phyloP scores from a whole-genome alignment of 2,113 vertebrate species.

The Triplophysa siluroides region DNA sequence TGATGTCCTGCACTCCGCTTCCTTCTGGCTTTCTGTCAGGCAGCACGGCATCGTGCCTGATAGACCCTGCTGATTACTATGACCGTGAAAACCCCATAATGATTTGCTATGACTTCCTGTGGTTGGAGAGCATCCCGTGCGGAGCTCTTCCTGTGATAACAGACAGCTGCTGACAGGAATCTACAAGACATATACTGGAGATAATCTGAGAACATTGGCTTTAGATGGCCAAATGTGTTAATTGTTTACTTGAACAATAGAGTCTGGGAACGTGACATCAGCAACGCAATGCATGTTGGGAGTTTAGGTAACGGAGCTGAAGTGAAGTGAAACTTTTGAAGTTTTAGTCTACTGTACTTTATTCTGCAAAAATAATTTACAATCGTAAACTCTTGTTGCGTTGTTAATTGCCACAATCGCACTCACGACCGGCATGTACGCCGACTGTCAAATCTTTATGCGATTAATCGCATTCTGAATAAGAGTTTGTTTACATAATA shows the following conservation, averaged over 20 bases:
- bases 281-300: no score
- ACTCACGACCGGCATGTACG: no score
- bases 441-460: no score
- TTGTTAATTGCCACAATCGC: no score
- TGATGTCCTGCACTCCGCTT: neutral
- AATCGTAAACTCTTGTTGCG: no score
- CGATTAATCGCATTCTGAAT: no score
- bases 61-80: slow-evolving; percentile 46
- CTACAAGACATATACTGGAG: neutral
- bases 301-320: no score
- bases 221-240: neutral
- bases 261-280: no score
- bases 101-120: slow-evolving; percentile 61
- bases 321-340: no score
- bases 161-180: neutral
- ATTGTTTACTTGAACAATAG: neutral
- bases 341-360: no score
- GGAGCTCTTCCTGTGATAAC: slow-evolving; percentile 13
- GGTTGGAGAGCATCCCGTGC: slow-evolving; percentile 10
- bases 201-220: neutral
- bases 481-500: no score
- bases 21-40: slow-evolving; percentile 32
- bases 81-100: slow-evolving; percentile 40
- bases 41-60: neutral
- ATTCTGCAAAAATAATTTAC: no score